Percentiles rank a stretch among this genome's conserved stretches.
phyloP scores from a whole-genome alignment of 92 coral and sea anemone species.

The Porites cylindrica region DNA sequence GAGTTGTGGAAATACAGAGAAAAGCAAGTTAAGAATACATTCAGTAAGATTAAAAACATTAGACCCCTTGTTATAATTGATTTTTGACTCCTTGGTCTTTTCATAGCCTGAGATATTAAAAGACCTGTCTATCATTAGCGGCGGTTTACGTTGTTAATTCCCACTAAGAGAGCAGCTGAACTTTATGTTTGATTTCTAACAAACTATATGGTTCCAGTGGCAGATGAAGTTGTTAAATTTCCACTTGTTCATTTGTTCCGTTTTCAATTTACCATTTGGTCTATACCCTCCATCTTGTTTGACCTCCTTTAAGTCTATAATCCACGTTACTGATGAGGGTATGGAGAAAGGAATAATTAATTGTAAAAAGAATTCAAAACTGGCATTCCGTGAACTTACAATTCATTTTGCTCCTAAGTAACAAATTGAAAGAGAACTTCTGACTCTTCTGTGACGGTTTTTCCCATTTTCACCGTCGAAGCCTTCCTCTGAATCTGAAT shows the following conservation, averaged over 20 bases:
- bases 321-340: background rate
- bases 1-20: too few relatives aligned
- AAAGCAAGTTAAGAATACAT: too few relatives aligned
- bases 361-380: background rate
- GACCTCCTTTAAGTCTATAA: background rate
- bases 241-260: background rate
- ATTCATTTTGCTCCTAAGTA: too few relatives aligned
- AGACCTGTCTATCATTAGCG: background rate
- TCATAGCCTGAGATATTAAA: too few relatives aligned
- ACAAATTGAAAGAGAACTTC: too few relatives aligned
- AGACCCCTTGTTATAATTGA: too few relatives aligned
- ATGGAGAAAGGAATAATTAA: background rate
- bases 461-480: too few relatives aligned
- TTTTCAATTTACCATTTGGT: background rate
- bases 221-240: background rate
- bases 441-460: too few relatives aligned
- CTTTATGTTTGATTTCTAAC: background rate
- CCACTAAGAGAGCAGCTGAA: background rate
- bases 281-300: background rate
- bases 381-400: background rate
- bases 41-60: too few relatives aligned
- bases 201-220: background rate
- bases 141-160: background rate
- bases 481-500: too few relatives aligned
- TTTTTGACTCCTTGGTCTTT: too few relatives aligned